Evolutionary conservation across 1,140 invertebrate genomes (phyloP).

Genomic region (Rhizoglyphus robini): DNA sequence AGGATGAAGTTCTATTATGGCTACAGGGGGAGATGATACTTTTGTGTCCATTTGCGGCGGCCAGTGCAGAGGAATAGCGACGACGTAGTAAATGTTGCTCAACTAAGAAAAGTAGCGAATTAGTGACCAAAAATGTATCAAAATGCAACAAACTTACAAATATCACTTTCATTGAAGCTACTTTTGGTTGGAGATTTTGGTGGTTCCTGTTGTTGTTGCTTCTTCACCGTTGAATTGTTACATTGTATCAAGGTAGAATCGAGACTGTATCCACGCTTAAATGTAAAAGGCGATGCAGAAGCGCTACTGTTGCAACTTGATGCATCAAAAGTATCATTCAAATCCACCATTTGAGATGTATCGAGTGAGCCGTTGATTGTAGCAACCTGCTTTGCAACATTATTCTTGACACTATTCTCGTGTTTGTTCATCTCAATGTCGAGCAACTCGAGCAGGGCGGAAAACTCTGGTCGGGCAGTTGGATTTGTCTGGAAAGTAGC

Average conservation of each 20-base stretch:
- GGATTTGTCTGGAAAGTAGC: not conserved
- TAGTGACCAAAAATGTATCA: not conserved
- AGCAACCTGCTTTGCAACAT: not conserved
- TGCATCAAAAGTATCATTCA: not conserved
- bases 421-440: not conserved
- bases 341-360: no score
- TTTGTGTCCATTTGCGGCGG: no score
- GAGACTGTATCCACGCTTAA: not conserved
- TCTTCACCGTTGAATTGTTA: not conserved
- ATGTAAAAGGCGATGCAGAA: no score
- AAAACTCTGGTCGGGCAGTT: slow-evolving; percentile 1
- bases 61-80: no score
- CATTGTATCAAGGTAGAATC: not conserved
- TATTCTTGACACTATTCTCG: not conserved
- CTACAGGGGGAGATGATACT: no score
- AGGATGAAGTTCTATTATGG: no score
- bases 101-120: not conserved
- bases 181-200: no score
- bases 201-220: no score
- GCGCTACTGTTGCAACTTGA: not conserved
- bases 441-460: not conserved
- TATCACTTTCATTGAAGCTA: not conserved
- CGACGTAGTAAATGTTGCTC: slow-evolving; percentile 9
- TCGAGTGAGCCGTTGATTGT: not conserved
- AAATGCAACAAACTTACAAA: not conserved